phyloP scores from a whole-genome alignment of 2,113 vertebrate species.

The Hemiscyllium ocellatum region DNA sequence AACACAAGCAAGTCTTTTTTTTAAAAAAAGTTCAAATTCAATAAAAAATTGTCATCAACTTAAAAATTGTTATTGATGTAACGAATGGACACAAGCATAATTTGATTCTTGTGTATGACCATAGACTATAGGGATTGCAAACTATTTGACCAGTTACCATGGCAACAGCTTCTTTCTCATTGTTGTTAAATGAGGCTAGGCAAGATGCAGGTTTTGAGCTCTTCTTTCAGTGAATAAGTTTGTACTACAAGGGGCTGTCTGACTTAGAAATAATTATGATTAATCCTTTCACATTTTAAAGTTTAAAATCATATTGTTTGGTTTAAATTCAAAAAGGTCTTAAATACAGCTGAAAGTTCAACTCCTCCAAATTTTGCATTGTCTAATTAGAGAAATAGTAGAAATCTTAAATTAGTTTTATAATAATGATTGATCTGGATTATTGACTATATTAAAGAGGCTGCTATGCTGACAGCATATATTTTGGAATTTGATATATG shows the following conservation, averaged over 20 bases:
- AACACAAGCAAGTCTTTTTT: neutral
- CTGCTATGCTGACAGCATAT: neutral
- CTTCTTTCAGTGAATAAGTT: conserved; percentile 35
- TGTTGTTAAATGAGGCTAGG: conserved; percentile 49
- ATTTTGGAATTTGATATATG: neutral
- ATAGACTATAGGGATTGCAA: conserved; percentile 49
- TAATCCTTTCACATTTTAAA: neutral
- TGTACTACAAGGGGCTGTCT: neutral
- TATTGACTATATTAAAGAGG: neutral
- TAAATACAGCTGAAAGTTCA: neutral
- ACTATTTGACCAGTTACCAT: conserved; percentile 51
- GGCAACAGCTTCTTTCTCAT: conserved; percentile 52
- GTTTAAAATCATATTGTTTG: neutral
- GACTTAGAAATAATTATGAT: neutral
- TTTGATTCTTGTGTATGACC: conserved; percentile 46
- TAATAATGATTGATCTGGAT: neutral
- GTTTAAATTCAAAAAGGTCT: neutral
- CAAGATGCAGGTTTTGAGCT: conserved; percentile 44
- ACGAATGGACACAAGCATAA: conserved; percentile 44
- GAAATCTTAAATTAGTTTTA: neutral
- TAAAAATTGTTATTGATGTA: conserved; percentile 38
- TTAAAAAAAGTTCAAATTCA: neutral
- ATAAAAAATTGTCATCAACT: conserved; percentile 10
- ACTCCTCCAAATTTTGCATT: neutral
- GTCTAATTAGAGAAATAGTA: neutral